These are phyloP conservation scores for Ranitomeya imitator DNA, from an alignment of 2,113 vertebrate genomes.

Conservation along the genomic window DNA sequence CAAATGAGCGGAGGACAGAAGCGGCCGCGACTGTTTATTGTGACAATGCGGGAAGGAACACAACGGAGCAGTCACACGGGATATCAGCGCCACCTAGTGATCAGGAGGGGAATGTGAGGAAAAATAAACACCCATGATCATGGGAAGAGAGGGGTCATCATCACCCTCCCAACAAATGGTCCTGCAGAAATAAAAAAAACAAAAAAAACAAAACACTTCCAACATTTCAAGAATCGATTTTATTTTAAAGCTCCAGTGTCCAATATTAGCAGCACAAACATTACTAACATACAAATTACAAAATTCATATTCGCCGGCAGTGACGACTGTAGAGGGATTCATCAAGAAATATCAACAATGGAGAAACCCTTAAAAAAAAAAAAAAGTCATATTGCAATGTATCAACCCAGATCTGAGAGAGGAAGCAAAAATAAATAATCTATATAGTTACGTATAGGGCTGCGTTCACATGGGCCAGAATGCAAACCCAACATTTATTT, in stretches of 20 bases:
- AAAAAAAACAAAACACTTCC: slow-evolving; percentile 4
- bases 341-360: neutral
- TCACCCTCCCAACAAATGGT: slow-evolving; percentile 42
- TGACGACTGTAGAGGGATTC: no score
- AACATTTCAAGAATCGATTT: neutral
- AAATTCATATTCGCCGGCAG: neutral
- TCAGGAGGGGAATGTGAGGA: neutral
- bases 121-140: neutral
- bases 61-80: neutral
- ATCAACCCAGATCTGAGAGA: no score
- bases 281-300: neutral
- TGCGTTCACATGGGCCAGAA: no score
- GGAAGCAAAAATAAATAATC: no score
- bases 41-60: neutral
- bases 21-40: neutral
- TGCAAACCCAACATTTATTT: no score
- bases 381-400: no score
- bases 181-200: slow-evolving; percentile 11
- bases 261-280: slow-evolving; percentile 30
- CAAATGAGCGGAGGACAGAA: neutral
- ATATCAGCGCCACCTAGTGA: slow-evolving; percentile 8
- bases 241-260: slow-evolving; percentile 44
- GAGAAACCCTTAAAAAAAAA: neutral
- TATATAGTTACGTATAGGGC: no score
- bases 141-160: neutral